Conservation (phyloP, 1,140 invertebrate genomes). For the Mycetomoellerius zeteki region DNA sequence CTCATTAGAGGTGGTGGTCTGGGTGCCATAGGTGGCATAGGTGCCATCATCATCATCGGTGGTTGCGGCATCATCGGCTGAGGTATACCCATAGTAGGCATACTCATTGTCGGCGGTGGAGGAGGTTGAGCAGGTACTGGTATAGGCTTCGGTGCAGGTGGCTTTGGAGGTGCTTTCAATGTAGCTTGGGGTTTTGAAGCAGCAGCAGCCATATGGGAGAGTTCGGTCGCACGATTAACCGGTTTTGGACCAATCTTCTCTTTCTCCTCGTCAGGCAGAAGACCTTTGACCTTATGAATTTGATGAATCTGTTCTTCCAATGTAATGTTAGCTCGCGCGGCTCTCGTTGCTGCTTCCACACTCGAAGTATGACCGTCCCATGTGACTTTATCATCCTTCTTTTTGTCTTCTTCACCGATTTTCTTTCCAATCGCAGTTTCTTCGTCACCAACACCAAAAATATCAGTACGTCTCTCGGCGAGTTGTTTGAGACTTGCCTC, state of each 20-base stretch:
- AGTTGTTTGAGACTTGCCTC: slow-evolving; percentile 98
- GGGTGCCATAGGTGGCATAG: slow-evolving; percentile 89
- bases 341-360: slow-evolving; percentile 96
- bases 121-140: slow-evolving; percentile 82
- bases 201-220: slow-evolving; percentile 84
- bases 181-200: slow-evolving; percentile 87
- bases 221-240: slow-evolving; percentile 86
- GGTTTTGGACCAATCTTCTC: slow-evolving; percentile 96
- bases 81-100: slow-evolving; percentile 88
- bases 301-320: slow-evolving; percentile 99
- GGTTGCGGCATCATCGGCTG: slow-evolving; percentile 88
- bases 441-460: slow-evolving; percentile 99
- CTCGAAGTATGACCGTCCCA: slow-evolving; percentile 99
- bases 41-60: slow-evolving; percentile 90
- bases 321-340: slow-evolving; percentile 97
- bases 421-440: slow-evolving; percentile 99
- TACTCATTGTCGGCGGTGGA: slow-evolving; percentile 84
- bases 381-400: slow-evolving; percentile 96
- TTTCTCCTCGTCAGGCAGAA: slow-evolving; percentile 97
- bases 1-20: slow-evolving; percentile 88
- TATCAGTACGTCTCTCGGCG: slow-evolving; percentile 99
- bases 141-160: slow-evolving; percentile 83
- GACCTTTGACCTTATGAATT: slow-evolving; percentile 97
- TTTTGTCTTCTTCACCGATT: slow-evolving; percentile 97
- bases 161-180: slow-evolving; percentile 85